These are phyloP conservation scores for Agelaius phoeniceus DNA, from an alignment of 2,113 vertebrate genomes.

Conservation along the genomic window DNA sequence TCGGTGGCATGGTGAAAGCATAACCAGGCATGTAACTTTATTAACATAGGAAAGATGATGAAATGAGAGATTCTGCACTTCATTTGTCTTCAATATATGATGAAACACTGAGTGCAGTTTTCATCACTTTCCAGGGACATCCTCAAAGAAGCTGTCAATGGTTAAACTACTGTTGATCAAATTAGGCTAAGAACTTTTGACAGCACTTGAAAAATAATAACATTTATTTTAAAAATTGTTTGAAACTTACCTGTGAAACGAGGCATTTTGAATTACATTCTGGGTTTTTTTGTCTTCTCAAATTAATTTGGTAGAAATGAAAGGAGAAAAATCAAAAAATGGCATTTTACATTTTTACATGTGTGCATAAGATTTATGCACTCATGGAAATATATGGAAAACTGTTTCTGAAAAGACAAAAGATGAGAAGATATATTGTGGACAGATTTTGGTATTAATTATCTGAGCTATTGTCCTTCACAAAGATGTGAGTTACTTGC, in stretches of 20 bases:
- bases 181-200: neutral
- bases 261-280: neutral
- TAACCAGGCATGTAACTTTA: neutral
- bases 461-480: neutral
- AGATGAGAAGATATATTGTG: neutral
- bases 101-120: neutral
- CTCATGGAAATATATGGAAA: neutral
- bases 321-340: neutral
- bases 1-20: neutral
- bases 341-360: rapidly evolving
- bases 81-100: neutral
- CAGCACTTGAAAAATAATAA: neutral
- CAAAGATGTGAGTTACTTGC: neutral
- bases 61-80: neutral
- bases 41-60: neutral
- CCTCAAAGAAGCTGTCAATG: neutral
- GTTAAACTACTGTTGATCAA: neutral
- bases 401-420: neutral
- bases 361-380: neutral
- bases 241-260: neutral
- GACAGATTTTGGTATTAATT: neutral
- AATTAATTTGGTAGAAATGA: neutral
- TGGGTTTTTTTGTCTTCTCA: neutral
- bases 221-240: neutral
- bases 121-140: neutral